Percentiles rank a stretch among this genome's conserved stretches.
Evolutionary conservation across 1,140 invertebrate genomes (phyloP).

Genomic region (Chymomyza costata): DNA sequence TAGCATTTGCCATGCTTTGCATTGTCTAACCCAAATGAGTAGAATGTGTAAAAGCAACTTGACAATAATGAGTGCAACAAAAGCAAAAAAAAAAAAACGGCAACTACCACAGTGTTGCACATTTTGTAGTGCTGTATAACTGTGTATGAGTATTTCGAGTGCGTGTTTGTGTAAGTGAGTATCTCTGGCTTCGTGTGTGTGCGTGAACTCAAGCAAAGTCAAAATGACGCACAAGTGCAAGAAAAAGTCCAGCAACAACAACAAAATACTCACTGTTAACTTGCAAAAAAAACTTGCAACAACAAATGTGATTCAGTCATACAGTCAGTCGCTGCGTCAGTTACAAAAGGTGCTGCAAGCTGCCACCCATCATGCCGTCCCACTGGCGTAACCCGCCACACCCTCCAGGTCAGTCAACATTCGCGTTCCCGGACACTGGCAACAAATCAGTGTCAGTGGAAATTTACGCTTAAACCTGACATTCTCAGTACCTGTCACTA

Average conservation of each 20-base stretch:
- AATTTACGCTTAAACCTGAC: slow-evolving; percentile 41
- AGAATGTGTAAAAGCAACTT: slow-evolving; percentile 48
- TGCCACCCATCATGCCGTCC: too few relatives aligned
- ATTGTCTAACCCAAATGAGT: slow-evolving; percentile 44
- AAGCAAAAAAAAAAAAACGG: slow-evolving; percentile 25
- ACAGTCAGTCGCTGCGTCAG: background rate
- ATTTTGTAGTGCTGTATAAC: too few relatives aligned
- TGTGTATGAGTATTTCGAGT: too few relatives aligned
- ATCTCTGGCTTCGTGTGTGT: too few relatives aligned
- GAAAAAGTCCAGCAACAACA: too few relatives aligned
- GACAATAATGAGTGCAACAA: slow-evolving; percentile 51
- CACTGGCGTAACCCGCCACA: too few relatives aligned
- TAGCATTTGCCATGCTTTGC: slow-evolving; percentile 2
- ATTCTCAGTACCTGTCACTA: slow-evolving; percentile 1
- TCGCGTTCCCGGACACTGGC: slow-evolving; percentile 12
- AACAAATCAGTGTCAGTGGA: slow-evolving; percentile 57
- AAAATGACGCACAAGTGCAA: slow-evolving; percentile 11
- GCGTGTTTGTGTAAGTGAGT: too few relatives aligned
- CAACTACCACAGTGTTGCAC: slow-evolving; percentile 2
- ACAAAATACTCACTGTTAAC: too few relatives aligned
- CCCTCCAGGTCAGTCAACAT: too few relatives aligned
- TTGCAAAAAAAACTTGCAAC: too few relatives aligned
- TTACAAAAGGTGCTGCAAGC: too few relatives aligned
- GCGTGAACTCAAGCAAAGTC: too few relatives aligned
- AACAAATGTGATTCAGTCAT: slow-evolving; percentile 3